Base-by-base conservation (phyloP, 1,140 invertebrate genomes). In the Zeugodacus cucurbitae region DNA sequence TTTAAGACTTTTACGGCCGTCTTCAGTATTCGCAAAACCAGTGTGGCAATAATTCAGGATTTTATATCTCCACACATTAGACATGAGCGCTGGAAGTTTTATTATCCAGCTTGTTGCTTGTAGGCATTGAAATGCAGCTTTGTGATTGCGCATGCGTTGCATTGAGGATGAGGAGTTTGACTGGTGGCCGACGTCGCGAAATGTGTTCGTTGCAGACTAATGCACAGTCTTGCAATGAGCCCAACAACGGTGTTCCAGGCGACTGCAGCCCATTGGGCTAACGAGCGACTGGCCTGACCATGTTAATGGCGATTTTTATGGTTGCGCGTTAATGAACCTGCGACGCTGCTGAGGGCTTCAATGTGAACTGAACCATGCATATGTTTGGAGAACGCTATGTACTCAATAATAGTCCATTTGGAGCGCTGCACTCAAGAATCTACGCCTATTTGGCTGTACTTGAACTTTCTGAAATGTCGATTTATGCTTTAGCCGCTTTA, bases 241-340 rank as follows among this genome's bases (percentile, higher is more conserved):
- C 14, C 48, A 62, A 22, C 58, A 26, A 10, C 26, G 10, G 22
- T 26, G 8, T 82, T 22, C 8, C 41, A 6, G 32, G n/a, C 8
- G 20, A 48, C 41, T 44, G 41, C n/a, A n/a, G 48, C n/a, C 74
- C 74, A 48, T 48, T 82, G 37, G 41, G 22, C 74, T 82, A 82
- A 82, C 74, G 74, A 44, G 41, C 22, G 17, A 44, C 22, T 26
- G 74, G n/a, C 74, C 20, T 48, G 17, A 82, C 41, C 44, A 59
- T 1, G 29, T 59, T 86, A 86, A 59, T 59, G 85, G 57, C 32
- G 57, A 86, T 86, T 59, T 86, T 86, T 86, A 86, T 86, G 48
- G 54, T 26, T 14, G 10, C 17, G 34, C 17, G 48, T 59, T 86
- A 86, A 86, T 86, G 57, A 86, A 86, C 85, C 10, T n/a, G 41